Conservation (phyloP, 2,797 vertebrate genomes). For the Todus mexicanus region DNA sequence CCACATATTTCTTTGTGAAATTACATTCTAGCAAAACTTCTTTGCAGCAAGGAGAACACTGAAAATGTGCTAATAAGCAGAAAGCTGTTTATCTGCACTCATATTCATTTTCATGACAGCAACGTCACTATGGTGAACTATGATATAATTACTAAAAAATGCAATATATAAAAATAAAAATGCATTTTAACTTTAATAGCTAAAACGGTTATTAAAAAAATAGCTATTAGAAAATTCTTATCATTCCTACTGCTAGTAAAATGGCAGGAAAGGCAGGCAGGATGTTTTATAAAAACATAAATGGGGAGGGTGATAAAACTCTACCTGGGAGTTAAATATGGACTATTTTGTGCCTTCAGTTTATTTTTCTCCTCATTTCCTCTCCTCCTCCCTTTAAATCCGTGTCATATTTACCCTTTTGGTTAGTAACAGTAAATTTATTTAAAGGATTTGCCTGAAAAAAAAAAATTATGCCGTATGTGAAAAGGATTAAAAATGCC, state of each 20-base stretch:
- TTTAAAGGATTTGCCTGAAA: not conserved
- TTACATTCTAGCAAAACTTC: not conserved
- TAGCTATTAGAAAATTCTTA: not conserved
- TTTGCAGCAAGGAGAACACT: not conserved
- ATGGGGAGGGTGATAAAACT: not conserved
- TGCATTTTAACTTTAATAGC: not conserved
- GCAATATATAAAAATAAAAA: not conserved
- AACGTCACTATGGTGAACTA: fast-evolving
- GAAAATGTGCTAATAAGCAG: not conserved
- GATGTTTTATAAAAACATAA: not conserved
- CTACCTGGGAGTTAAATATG: not conserved
- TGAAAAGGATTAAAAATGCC: not conserved
- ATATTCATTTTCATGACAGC: not conserved
- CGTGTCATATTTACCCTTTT: not conserved
- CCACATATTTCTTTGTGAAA: not conserved
- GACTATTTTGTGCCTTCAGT: not conserved
- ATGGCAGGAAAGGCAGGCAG: not conserved
- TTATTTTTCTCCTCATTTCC: not conserved
- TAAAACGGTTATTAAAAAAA: not conserved
- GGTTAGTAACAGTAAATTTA: not conserved
- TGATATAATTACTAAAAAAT: not conserved
- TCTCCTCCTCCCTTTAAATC: not conserved
- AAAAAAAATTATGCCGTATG: not conserved
- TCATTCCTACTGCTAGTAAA: not conserved
- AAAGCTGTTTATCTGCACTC: not conserved